phyloP scores from a whole-genome alignment of 2,888 invertebrate species.

The Mimachlamys varia region DNA sequence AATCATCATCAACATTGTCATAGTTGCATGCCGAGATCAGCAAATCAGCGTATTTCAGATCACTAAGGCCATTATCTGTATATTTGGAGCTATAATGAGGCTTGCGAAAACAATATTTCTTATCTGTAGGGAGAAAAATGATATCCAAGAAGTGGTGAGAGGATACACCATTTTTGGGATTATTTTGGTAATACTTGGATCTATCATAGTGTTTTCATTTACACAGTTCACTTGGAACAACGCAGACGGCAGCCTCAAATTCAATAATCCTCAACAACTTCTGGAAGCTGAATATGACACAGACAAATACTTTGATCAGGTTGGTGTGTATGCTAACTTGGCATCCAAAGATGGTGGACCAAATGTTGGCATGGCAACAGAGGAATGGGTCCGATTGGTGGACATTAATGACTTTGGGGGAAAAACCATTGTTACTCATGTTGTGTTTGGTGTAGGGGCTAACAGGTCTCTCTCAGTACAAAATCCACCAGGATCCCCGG shows the following conservation, averaged over 20 bases:
- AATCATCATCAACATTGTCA: conserved; percentile 61
- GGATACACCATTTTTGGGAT: conserved; percentile 61
- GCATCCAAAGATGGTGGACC: conserved; percentile 40
- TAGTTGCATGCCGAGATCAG: conserved; percentile 67
- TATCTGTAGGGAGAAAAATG: conserved; percentile 41
- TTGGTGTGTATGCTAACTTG: conserved; percentile 57
- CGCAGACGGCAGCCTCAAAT: conserved; percentile 52
- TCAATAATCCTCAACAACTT: conserved; percentile 58
- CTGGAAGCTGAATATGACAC: conserved; percentile 60
- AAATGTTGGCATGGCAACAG: neutral
- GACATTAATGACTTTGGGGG: conserved; percentile 41
- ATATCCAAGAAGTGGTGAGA: conserved; percentile 36
- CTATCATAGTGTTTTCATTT: conserved; percentile 63
- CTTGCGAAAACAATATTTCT: conserved; percentile 54
- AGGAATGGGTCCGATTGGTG: conserved; percentile 60
- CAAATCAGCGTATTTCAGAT: conserved; percentile 69
- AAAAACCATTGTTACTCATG: neutral
- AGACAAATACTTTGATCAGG: conserved; percentile 64
- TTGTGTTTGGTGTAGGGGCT: neutral
- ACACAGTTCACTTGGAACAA: conserved; percentile 58
- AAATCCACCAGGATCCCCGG: conserved; percentile 39
- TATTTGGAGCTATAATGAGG: conserved; percentile 58
- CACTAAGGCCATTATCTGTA: conserved; percentile 63
- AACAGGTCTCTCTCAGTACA: neutral
- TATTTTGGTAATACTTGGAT: conserved; percentile 56